These are phyloP conservation scores for Falcaria lacertinaria DNA, from an alignment of 2,888 invertebrate species.

Conservation along the genomic window DNA sequence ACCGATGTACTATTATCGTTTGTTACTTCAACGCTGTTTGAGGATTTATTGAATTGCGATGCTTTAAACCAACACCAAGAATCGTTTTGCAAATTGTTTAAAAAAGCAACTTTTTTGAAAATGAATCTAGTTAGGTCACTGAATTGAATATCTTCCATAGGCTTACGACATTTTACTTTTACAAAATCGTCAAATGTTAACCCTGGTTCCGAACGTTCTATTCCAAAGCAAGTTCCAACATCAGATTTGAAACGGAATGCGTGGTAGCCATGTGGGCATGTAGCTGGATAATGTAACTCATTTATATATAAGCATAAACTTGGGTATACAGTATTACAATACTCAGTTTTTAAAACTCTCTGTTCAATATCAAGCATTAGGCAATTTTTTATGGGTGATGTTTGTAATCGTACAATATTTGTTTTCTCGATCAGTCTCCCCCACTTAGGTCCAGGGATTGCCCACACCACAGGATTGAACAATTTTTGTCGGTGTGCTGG, in stretches of 20 bases:
- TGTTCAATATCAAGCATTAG: conserved; percentile 48
- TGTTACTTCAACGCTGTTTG: conserved; percentile 4
- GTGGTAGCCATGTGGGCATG: conserved; percentile 59
- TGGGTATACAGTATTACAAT: conserved; percentile 48
- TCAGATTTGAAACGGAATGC: conserved; percentile 53
- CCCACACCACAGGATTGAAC: conserved; percentile 66
- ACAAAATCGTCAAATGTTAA: conserved; percentile 45
- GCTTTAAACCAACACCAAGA: conserved; percentile 59
- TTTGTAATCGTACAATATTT: conserved; percentile 25
- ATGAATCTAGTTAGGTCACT: conserved; percentile 44
- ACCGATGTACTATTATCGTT: conserved; percentile 5
- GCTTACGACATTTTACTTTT: conserved; percentile 40
- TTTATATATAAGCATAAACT: conserved; percentile 63
- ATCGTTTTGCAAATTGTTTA: conserved; percentile 32
- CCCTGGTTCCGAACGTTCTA: conserved; percentile 37
- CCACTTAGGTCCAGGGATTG: conserved; percentile 71
- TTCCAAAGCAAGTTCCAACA: conserved; percentile 57
- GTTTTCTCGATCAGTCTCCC: conserved; percentile 34
- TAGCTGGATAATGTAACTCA: conserved; percentile 47
- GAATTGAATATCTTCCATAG: conserved; percentile 38
- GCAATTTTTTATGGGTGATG: conserved; percentile 47
- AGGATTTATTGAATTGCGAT: conserved; percentile 1
- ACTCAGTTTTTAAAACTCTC: conserved; percentile 39
- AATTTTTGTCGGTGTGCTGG: conserved; percentile 62
- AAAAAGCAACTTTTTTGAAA: conserved; percentile 51